Percentiles rank a stretch among this genome's conserved stretches.
These are phyloP conservation scores for Sinonovacula constricta DNA, from an alignment of 1,140 invertebrate species.

Conservation along the genomic window DNA sequence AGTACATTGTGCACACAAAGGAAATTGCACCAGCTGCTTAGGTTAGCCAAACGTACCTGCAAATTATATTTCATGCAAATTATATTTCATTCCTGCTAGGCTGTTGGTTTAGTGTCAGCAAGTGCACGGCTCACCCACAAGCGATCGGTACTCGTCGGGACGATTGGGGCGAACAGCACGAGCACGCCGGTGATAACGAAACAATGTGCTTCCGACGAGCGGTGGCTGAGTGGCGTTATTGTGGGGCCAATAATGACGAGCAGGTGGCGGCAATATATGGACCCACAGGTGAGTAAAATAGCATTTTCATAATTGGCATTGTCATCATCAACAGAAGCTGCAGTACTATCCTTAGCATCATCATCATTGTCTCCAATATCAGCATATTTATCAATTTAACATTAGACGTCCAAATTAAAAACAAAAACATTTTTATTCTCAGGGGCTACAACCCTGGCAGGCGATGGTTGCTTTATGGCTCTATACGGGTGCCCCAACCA, in stretches of 20 bases:
- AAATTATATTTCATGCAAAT: no score
- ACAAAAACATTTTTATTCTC: not conserved
- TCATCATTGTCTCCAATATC: no score
- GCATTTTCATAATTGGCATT: no score
- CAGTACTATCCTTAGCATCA: no score
- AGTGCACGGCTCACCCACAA: constrained; percentile 37
- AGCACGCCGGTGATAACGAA: constrained; percentile 37
- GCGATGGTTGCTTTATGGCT: constrained; percentile 51
- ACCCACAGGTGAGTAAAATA: constrained; percentile 60
- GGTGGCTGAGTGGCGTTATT: constrained; percentile 51
- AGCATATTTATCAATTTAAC: no score
- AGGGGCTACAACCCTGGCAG: constrained; percentile 55
- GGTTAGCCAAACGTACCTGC: no score
- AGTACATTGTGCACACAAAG: no score
- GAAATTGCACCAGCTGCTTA: no score
- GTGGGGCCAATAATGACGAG: constrained; percentile 38
- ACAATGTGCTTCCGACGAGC: constrained; percentile 52
- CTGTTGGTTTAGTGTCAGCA: constrained; percentile 55
- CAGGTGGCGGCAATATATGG: constrained; percentile 52
- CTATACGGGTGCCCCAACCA: constrained; percentile 54
- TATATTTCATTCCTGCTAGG: constrained; percentile 21
- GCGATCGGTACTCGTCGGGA: constrained; percentile 50
- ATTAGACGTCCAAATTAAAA: no score
- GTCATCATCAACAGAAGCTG: no score
- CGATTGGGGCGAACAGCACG: constrained; percentile 38